Evolutionary conservation across 2,888 invertebrate species (phyloP).

Genomic region (Eupeodes luniger): DNA sequence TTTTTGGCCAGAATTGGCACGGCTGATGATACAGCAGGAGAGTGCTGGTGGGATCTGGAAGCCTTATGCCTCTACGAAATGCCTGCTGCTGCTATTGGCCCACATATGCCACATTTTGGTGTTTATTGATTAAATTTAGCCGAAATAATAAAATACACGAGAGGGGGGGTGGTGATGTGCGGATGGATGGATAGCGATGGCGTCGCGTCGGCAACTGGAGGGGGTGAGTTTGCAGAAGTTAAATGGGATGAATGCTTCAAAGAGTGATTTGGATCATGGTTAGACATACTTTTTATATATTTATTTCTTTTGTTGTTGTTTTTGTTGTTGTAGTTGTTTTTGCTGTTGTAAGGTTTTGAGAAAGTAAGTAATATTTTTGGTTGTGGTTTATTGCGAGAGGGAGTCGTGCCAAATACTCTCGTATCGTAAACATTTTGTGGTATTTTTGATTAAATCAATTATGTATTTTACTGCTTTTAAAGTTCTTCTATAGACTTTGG

Average conservation of each 20-base stretch:
- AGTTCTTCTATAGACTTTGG: conserved; percentile 3
- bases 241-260: conserved; percentile 25
- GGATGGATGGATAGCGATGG: no score
- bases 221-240: conserved; percentile 3
- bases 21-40: conserved; percentile 1
- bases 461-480: conserved; percentile 55
- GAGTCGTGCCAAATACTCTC: conserved; percentile 42
- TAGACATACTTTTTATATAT: conserved; percentile 31
- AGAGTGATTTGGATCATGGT: conserved; percentile 57
- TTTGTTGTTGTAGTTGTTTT: conserved; percentile 1
- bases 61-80: no score
- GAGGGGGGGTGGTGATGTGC: background rate
- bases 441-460: conserved; percentile 76
- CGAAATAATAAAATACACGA: conserved; percentile 58
- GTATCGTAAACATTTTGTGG: conserved; percentile 71
- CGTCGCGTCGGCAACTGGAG: background rate
- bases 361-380: conserved; percentile 24
- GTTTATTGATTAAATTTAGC: conserved; percentile 75
- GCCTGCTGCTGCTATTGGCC: conserved; percentile 57
- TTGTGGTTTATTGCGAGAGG: conserved; percentile 69
- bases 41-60: background rate
- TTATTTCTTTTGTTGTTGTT: conserved; percentile 4
- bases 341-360: background rate
- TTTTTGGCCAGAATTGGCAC: conserved; percentile 18
- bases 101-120: conserved; percentile 72